phyloP scores from a whole-genome alignment of 1,140 invertebrate genomes.

The Zaprionus taronus region DNA sequence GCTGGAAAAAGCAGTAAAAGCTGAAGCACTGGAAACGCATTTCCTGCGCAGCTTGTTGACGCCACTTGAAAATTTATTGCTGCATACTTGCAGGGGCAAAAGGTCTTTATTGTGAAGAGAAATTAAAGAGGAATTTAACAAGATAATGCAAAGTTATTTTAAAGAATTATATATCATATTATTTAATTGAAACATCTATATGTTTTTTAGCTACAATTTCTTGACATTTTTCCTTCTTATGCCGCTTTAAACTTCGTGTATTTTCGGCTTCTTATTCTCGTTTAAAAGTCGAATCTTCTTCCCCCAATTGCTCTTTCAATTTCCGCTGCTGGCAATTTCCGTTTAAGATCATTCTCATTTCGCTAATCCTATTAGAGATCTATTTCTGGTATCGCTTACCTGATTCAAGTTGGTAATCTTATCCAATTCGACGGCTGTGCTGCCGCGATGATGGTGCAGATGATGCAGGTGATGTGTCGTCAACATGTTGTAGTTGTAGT shows the following conservation, averaged over 20 bases:
- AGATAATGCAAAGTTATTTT: neutral
- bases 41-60: constrained; percentile 9
- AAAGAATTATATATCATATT: too few relatives aligned
- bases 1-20: constrained; percentile 7
- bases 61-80: constrained; percentile 33
- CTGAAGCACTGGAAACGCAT: constrained; percentile 16
- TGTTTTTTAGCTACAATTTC: neutral
- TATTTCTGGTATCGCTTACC: constrained; percentile 53
- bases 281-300: neutral
- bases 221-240: neutral
- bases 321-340: neutral
- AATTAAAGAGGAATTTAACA: neutral
- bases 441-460: constrained; percentile 80
- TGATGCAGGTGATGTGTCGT: constrained; percentile 83
- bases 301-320: neutral
- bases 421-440: constrained; percentile 77
- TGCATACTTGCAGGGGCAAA: constrained; percentile 24
- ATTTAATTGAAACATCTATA: too few relatives aligned
- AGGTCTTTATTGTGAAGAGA: neutral
- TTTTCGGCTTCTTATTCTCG: too few relatives aligned
- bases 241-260: too few relatives aligned
- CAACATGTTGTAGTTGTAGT: constrained; percentile 68
- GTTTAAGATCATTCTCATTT: neutral
- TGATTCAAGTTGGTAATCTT: constrained; percentile 81
- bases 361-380: neutral